phyloP scores from a whole-genome alignment of 2,888 invertebrate species.

The Tipula vernalis region DNA sequence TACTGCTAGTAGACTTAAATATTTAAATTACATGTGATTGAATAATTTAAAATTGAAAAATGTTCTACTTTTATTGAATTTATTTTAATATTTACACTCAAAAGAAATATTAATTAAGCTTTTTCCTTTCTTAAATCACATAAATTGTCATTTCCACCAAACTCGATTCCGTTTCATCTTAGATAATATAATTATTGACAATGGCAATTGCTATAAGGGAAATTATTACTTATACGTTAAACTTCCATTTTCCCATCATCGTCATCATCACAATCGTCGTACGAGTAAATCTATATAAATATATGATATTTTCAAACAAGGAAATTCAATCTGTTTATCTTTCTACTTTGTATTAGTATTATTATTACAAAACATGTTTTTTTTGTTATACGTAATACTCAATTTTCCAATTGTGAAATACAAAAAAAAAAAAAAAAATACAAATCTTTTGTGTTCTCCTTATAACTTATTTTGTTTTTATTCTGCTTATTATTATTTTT shows the following conservation, averaged over 20 bases:
- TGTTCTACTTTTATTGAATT: not conserved
- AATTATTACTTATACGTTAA: not conserved
- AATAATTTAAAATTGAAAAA: no score
- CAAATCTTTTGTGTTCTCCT: not conserved
- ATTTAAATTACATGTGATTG: no score
- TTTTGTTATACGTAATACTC: not conserved
- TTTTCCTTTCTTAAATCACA: not conserved
- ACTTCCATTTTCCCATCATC: not conserved
- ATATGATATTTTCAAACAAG: not conserved
- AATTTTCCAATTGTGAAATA: not conserved
- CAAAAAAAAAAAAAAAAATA: not conserved
- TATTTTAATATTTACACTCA: not conserved
- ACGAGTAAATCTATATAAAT: not conserved
- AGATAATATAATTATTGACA: not conserved
- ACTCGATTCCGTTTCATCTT: not conserved
- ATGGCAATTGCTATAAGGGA: not conserved
- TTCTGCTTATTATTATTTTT: not conserved
- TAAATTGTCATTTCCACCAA: not conserved
- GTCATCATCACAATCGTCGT: not conserved
- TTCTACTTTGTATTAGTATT: not conserved
- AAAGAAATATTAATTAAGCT: not conserved
- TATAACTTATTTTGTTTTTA: not conserved
- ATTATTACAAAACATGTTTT: not conserved
- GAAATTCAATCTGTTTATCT: not conserved
- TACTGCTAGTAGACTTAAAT: no score